Evolutionary conservation across 2,113 vertebrate species (phyloP), one percentile per base, ranked within the genome.

Genomic region (Hemichromis elongatus): DNA sequence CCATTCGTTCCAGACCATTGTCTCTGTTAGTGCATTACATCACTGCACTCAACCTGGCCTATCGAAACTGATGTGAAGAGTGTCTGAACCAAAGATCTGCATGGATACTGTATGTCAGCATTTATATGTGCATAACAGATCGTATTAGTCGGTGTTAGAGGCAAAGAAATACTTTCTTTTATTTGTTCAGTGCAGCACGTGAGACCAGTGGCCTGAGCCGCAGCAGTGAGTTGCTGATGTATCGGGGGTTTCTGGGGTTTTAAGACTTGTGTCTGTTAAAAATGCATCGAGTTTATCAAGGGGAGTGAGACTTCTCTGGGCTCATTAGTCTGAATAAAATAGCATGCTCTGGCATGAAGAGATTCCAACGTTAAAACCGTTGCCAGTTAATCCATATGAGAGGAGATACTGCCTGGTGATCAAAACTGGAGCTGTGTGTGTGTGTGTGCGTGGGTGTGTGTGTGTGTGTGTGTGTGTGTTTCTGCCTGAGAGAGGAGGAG

Each of bases 201-300:
- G 80, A 82, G 90, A 86, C 85, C 89, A 87, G 79, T 37, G 90
- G 80, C 89, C 91, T 84, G 83, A 91, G 90, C 24, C 50, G 18
- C 77, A 88, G 90, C 42, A 54, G 77, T 56, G 85, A 90, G 85
- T 87, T 73, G 86, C 79, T 86, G 87, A 86, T 85, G 87, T 80
- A 89, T 88, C 75, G 24, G 70, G 77, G 86, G 89, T 90, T 75
- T 90, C 83, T 75, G 73, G 77, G 89, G 85, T 82, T 94, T 93
- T 91, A 90, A 89, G 85, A 92, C 92, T 91, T 77, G 79, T 89
- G 91, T 92, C 92, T 89, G 93, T 96, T 96, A 96, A 96, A 96
- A 95, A 96, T 95, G 93, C 90, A 96, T 94, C 87, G 91, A 95
- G 94, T 95, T 95, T 94, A 96, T 96, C 91, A 93, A 95, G 91